These are phyloP conservation scores for Panulirus ornatus DNA, from an alignment of 1,140 invertebrate species.

Conservation along the genomic window DNA sequence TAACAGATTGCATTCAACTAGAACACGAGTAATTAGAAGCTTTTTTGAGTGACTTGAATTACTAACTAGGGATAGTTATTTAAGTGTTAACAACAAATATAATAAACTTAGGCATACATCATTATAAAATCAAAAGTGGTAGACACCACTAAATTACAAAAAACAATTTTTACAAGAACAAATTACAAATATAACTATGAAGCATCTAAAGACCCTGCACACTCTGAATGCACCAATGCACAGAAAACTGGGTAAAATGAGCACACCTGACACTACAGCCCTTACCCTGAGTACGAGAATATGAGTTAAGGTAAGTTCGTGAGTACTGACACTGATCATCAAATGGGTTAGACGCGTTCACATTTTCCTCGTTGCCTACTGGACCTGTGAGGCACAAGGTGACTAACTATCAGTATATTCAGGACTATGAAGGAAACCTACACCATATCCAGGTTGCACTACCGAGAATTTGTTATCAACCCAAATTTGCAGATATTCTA, in stretches of 20 bases:
- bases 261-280: slow-evolving; percentile 51
- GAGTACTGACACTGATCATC: slow-evolving; percentile 82
- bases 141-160: background rate
- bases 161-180: background rate
- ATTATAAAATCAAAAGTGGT: background rate
- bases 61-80: background rate
- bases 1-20: slow-evolving; percentile 34
- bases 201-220: slow-evolving; percentile 6
- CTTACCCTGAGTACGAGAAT: slow-evolving; percentile 68
- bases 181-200: background rate
- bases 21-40: background rate
- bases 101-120: too few species aligned
- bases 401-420: slow-evolving; percentile 47
- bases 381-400: slow-evolving; percentile 67
- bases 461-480: background rate
- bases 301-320: slow-evolving; percentile 61
- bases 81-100: background rate
- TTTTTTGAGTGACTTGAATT: background rate
- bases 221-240: background rate
- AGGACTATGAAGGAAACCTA: slow-evolving; percentile 19
- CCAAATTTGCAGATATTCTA: background rate
- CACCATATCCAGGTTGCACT: slow-evolving; percentile 4
- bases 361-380: slow-evolving; percentile 82
- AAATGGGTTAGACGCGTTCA: slow-evolving; percentile 89
- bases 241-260: slow-evolving; percentile 38